Conservation (phyloP, 2,797 vertebrate species). For the Melopsittacus undulatus region DNA sequence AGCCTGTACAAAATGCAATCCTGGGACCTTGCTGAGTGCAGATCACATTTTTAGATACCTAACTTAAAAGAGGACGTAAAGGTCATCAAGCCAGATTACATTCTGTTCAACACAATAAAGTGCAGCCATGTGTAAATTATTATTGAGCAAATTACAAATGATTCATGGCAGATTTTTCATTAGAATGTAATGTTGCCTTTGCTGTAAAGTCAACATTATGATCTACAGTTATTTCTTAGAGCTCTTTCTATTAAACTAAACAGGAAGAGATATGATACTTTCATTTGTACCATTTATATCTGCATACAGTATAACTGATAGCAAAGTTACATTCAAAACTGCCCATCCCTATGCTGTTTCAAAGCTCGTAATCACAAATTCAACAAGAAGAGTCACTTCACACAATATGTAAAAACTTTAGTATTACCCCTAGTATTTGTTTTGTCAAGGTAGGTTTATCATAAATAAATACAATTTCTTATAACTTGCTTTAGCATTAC, state of each 20-base stretch:
- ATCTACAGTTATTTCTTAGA: conserved; percentile 56
- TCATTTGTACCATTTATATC: conserved; percentile 10
- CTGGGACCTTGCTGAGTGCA: conserved; percentile 40
- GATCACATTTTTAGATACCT: conserved; percentile 66
- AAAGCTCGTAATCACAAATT: background rate
- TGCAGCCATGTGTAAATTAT: conserved; percentile 65
- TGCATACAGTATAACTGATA: background rate
- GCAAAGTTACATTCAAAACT: background rate
- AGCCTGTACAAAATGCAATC: conserved; percentile 18
- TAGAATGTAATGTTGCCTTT: conserved; percentile 61
- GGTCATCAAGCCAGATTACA: conserved; percentile 75
- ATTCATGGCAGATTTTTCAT: conserved; percentile 68
- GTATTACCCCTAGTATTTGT: background rate
- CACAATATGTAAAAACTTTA: background rate
- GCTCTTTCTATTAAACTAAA: conserved; percentile 37
- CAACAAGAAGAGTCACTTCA: background rate
- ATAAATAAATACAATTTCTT: conserved; percentile 5
- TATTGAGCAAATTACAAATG: conserved; percentile 67
- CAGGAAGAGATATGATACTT: conserved; percentile 5
- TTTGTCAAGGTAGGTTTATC: background rate
- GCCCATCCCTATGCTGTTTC: background rate
- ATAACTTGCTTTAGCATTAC: background rate
- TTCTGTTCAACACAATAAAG: conserved; percentile 67
- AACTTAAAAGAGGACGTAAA: conserved; percentile 76
- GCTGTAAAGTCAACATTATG: conserved; percentile 63